Evolutionary conservation across 2,113 vertebrate genomes (phyloP), one percentile per base, ranked within the genome.

Genomic region (Hippopotamus amphibius): DNA sequence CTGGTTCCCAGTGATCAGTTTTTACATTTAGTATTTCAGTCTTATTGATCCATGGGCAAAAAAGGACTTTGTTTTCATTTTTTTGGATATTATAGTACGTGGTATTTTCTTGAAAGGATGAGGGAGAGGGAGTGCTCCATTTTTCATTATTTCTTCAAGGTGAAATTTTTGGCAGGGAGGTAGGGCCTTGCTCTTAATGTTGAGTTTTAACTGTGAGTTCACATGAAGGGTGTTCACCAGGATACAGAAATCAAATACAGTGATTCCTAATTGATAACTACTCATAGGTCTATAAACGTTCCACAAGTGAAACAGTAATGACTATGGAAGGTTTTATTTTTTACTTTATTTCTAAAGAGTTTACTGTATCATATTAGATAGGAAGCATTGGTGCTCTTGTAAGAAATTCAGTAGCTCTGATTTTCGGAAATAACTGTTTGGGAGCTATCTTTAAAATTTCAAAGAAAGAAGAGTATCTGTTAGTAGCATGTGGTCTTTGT

Each of bases 371-470:
- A 65, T 85, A 71, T 30, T 7, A 2, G 28, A 41, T 24, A n/a
- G 33, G 22, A 93, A 88, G 14, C 50, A 72, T 19, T 59, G 59
- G 14, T 7, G 14, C 21, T 1, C 12, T 82, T 82, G 2, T 88
- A 68, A 88, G 65, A 55, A 91, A 68, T 85, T 59, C 65, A 88
- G 59, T 55, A 93, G 33, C 21, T 69, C 66, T 76, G 59, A 53
- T 92, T 94, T 97, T 68, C 28, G 72, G 72, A 92, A 95, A 85
- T 10, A 72, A 74, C 15, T 37, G 7, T 82, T 94, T 55, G 26
- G 48, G 81, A 81, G 17, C 46, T 71, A 24, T 57, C 68, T 69
- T 53, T 91, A 82, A 41, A 93, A 85, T 89, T 88, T 90, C 55
- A 85, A 57, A 88, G 65, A 94, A 37, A 11, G 37, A 28, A 43